phyloP scores from a whole-genome alignment of 1,140 invertebrate species.

The Lasioglossum baleicum region DNA sequence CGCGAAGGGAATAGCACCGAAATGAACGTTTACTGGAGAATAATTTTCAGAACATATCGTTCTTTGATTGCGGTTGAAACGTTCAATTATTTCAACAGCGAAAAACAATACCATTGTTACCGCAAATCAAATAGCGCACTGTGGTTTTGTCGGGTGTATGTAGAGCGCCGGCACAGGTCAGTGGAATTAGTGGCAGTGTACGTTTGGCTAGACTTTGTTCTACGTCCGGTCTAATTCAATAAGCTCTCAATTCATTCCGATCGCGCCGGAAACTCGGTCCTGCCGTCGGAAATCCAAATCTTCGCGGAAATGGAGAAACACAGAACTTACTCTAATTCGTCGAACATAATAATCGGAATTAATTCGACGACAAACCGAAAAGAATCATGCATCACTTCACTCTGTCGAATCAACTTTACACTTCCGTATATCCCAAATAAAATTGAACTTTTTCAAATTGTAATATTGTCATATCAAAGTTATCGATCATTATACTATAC shows the following conservation, averaged over 20 bases:
- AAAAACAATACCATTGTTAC: conserved; percentile 22
- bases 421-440: too few species aligned
- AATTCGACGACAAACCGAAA: too few species aligned
- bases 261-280: background rate
- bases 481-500: too few species aligned
- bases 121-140: conserved; percentile 5
- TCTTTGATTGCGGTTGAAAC: background rate
- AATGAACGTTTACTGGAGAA: background rate
- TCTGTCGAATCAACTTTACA: too few species aligned
- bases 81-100: background rate
- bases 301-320: background rate
- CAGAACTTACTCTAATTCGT: background rate
- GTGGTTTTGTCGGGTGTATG: background rate
- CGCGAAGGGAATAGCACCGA: too few species aligned
- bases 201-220: conserved; percentile 38
- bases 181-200: conserved; percentile 30
- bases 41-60: background rate
- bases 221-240: conserved; percentile 29
- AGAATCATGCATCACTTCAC: too few species aligned
- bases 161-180: background rate
- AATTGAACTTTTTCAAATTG: too few species aligned
- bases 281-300: conserved; percentile 18
- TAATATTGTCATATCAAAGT: too few species aligned
- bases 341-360: background rate
- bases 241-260: conserved; percentile 30